A percentile compares a stretch with the other conserved stretches of the same genome.
Conservation (phyloP, 2,797 vertebrate genomes). For the Lepilemur septentrionalis region DNA sequence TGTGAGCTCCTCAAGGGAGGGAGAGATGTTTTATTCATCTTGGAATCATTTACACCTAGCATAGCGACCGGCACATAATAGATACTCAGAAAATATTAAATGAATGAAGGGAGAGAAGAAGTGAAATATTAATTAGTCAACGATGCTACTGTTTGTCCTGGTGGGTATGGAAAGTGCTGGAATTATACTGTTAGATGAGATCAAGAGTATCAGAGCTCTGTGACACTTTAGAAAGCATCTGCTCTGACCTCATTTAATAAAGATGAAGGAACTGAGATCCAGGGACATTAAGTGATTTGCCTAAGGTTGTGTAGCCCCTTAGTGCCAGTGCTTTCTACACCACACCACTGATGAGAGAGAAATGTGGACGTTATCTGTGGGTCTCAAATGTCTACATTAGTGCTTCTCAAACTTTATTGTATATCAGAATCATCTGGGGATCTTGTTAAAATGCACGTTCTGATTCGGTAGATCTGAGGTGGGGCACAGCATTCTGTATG, state of each 20-base stretch:
- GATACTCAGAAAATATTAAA: not conserved
- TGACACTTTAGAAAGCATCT: not conserved
- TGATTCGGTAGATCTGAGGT: not conserved
- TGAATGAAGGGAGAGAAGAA: not conserved
- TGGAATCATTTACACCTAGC: slow-evolving; percentile 24
- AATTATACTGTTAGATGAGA: not conserved
- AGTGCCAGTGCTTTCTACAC: not conserved
- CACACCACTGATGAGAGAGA: not conserved
- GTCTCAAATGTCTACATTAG: not conserved
- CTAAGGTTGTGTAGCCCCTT: not conserved
- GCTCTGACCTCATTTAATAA: not conserved
- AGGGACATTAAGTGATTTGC: not conserved
- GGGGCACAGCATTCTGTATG: not conserved
- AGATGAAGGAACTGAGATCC: not conserved
- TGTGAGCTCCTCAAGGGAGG: not conserved
- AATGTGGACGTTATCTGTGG: not conserved
- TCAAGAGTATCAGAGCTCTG: not conserved
- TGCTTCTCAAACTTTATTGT: not conserved
- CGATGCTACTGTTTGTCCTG: not conserved
- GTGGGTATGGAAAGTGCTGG: not conserved
- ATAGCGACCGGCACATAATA: not conserved
- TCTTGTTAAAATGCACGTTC: not conserved
- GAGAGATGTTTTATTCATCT: not conserved
- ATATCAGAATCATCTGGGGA: not conserved
- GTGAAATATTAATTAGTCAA: not conserved